These are phyloP conservation scores for Plagodis pulveraria DNA, from an alignment of 2,888 invertebrate species.

Conservation along the genomic window DNA sequence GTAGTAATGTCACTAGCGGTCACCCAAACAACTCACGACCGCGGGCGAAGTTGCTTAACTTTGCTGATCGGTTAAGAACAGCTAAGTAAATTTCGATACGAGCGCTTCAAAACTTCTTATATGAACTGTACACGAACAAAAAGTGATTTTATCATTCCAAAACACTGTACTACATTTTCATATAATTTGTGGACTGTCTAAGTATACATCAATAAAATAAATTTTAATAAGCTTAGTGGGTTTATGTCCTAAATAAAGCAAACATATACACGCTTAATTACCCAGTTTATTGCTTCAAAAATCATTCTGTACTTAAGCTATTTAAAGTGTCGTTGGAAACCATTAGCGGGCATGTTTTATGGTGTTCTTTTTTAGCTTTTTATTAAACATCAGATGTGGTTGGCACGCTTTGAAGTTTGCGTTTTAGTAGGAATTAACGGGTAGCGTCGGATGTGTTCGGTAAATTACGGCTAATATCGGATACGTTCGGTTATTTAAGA, in stretches of 20 bases:
- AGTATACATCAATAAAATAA: too few relatives aligned
- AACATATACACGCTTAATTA: constrained; percentile 16
- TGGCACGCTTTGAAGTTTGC: constrained; percentile 44
- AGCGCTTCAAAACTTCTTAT: too few relatives aligned
- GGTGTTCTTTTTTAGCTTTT: constrained; percentile 20
- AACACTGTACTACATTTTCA: too few relatives aligned
- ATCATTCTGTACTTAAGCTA: constrained; percentile 49
- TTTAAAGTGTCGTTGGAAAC: constrained; percentile 54
- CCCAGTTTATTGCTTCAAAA: constrained; percentile 51
- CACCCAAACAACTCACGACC: too few relatives aligned
- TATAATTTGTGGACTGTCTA: too few relatives aligned
- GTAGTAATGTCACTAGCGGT: too few relatives aligned
- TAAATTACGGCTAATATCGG: constrained; percentile 38
- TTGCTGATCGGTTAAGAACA: too few relatives aligned
- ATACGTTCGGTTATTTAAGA: constrained; percentile 24
- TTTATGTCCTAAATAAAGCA: constrained; percentile 15
- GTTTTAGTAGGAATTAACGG: constrained; percentile 40
- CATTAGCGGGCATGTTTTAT: constrained; percentile 48
- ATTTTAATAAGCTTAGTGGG: neutral
- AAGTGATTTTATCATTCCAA: too few relatives aligned
- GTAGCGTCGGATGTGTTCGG: constrained; percentile 14
- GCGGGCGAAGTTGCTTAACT: too few relatives aligned
- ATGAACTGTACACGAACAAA: too few relatives aligned
- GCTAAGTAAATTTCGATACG: too few relatives aligned
- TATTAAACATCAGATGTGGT: constrained; percentile 45